Evolutionary conservation across 2,113 vertebrate species (phyloP), one percentile per base, ranked within the genome.

Genomic region (Cnemophilus loriae): DNA sequence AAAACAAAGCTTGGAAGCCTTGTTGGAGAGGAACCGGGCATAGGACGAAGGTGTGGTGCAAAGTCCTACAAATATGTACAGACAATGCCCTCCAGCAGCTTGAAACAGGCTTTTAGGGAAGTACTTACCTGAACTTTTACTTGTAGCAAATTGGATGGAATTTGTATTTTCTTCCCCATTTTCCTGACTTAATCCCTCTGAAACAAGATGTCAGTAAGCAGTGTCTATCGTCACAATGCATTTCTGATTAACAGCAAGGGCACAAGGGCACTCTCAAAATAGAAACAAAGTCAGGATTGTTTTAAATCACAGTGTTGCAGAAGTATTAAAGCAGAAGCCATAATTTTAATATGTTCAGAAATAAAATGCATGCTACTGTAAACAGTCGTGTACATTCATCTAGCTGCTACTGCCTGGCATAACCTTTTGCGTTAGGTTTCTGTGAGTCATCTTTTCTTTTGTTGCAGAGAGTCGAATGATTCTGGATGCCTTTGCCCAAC

Each of bases 401-500:
- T 92, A 79, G 69, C 71, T 84, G 69, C 65, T 95, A 23, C 82
- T 88, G 84, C 74, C 60, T 89, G 75, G 67, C 47, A 24, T 50
- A 59, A 77, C 93, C 68, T 91, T 93, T 93, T 85, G n/a, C 61
- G 28, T 50, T 87, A 39, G 47, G 44, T 92, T 92, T 92, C 93
- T 97, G 94, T 91, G 94, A 97, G 68, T 68, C 89, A 75, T 97
- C 73, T 96, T 95, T 91, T 96, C 55, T 60, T 98, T 89, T 93
- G 76, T 98, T 96, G 49, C 97, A 99, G 99, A 99, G 97, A 99
- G 99, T 93, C 99, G 99, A 30, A 98, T 99, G 98, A 99, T 99
- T 96, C 96, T 99, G 97, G 99, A 99, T 95, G 99, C 99, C 96
- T 99, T 99, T 95, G 99, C 99, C 71, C 99, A 99, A 92, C 99